These are phyloP conservation scores for Neopipo cinnamomea DNA, from an alignment of 2,113 vertebrate genomes.

Conservation along the genomic window DNA sequence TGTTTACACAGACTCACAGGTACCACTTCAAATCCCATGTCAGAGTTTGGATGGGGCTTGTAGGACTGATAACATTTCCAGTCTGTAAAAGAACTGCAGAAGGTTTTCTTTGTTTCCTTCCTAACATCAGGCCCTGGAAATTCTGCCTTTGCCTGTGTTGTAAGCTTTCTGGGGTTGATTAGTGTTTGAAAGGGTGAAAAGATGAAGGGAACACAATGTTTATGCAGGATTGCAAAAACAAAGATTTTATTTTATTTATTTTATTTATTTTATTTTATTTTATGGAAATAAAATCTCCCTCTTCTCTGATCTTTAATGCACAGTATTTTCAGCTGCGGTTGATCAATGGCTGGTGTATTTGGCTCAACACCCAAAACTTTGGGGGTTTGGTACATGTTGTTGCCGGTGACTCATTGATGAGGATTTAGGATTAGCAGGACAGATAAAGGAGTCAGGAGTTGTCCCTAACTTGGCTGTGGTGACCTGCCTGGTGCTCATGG, in stretches of 20 bases:
- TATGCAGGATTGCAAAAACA: not conserved
- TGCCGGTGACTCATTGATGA: not conserved
- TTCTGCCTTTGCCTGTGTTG: not conserved
- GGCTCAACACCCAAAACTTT: not conserved
- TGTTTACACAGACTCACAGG: not conserved
- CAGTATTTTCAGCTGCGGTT: not conserved
- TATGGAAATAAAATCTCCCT: not conserved
- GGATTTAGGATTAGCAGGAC: not conserved
- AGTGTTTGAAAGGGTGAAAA: not conserved
- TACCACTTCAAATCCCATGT: not conserved
- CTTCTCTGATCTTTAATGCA: not conserved
- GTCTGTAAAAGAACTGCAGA: not conserved
- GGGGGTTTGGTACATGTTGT: rapidly evolving
- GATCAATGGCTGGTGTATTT: not conserved
- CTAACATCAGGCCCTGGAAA: not conserved
- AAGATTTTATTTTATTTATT: not conserved
- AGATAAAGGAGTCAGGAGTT: not conserved
- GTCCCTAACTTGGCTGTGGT: not conserved
- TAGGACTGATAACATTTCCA: not conserved
- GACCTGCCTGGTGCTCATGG: rapidly evolving
- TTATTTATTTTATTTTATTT: not conserved
- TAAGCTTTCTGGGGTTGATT: not conserved
- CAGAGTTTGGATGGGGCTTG: not conserved
- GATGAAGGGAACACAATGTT: not conserved
- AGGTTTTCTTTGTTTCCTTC: not conserved